phyloP scores from a whole-genome alignment of 2,113 vertebrate species.

The Otocyon megalotis region DNA sequence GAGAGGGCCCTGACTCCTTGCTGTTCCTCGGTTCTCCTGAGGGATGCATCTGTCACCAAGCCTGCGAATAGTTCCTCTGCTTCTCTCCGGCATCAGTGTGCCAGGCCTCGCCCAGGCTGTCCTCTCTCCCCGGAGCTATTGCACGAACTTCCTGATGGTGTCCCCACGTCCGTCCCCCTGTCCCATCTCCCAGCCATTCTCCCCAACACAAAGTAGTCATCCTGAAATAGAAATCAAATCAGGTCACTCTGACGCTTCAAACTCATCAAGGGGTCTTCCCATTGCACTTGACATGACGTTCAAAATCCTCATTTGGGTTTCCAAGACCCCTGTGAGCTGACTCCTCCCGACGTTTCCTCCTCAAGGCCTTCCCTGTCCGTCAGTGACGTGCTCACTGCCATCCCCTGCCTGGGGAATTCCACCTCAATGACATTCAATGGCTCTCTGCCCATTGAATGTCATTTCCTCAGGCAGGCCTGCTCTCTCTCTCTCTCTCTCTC shows the following conservation, averaged over 20 bases:
- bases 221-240: not conserved
- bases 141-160: not conserved
- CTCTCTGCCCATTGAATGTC: not conserved
- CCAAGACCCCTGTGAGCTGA: not conserved
- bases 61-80: not conserved
- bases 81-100: not conserved
- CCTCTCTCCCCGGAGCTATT: not conserved
- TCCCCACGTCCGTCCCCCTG: not conserved
- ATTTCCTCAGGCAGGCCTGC: not conserved
- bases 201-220: not conserved
- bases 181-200: not conserved
- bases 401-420: not conserved
- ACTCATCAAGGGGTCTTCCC: not conserved
- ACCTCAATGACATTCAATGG: too few relatives aligned
- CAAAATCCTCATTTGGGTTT: not conserved
- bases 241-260: not conserved
- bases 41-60: not conserved
- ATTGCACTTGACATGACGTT: not conserved
- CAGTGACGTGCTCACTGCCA: rapidly evolving
- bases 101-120: not conserved
- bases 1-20: not conserved
- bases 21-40: not conserved
- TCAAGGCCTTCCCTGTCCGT: not conserved
- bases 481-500: not conserved
- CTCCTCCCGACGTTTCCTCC: not conserved